phyloP scores from a whole-genome alignment of 2,888 invertebrate species.

The Athalia circularis region DNA sequence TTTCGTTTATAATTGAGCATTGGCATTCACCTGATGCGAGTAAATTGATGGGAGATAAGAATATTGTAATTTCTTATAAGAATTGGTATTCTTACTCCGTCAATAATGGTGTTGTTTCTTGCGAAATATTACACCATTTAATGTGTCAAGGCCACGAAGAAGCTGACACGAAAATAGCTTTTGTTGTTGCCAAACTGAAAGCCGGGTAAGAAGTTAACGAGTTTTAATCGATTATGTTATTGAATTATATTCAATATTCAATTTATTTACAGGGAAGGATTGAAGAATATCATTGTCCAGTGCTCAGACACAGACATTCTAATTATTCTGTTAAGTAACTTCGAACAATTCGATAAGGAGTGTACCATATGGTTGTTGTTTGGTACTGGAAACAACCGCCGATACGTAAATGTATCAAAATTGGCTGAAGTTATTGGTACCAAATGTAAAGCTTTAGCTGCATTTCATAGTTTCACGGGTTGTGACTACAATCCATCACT shows the following conservation, averaged over 20 bases:
- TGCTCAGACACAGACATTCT: constrained; percentile 19
- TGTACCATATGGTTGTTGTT: constrained; percentile 15
- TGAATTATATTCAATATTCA: too few species aligned
- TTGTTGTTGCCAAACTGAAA: constrained; percentile 37
- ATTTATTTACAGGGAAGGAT: constrained; percentile 24
- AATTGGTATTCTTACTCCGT: constrained; percentile 20
- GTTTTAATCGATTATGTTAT: too few species aligned
- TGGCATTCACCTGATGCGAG: constrained; percentile 10
- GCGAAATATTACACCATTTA: constrained; percentile 1
- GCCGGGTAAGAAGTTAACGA: background rate
- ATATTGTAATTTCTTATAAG: constrained; percentile 24
- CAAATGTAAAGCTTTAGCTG: constrained; percentile 23
- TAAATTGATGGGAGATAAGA: constrained; percentile 2
- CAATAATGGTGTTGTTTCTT: constrained; percentile 5
- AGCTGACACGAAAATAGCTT: constrained; percentile 50
- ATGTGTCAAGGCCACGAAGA: constrained; percentile 47
- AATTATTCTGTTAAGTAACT: background rate
- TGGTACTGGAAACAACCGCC: constrained; percentile 28
- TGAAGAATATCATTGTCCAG: background rate
- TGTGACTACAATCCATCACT: constrained; percentile 46
- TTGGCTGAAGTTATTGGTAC: background rate
- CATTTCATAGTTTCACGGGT: constrained; percentile 47
- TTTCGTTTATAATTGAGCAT: constrained; percentile 19
- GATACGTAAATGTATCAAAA: constrained; percentile 11
- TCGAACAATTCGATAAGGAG: background rate